Base-by-base conservation (phyloP, 2,888 invertebrate species). In the Drosophila atroscutellata region DNA sequence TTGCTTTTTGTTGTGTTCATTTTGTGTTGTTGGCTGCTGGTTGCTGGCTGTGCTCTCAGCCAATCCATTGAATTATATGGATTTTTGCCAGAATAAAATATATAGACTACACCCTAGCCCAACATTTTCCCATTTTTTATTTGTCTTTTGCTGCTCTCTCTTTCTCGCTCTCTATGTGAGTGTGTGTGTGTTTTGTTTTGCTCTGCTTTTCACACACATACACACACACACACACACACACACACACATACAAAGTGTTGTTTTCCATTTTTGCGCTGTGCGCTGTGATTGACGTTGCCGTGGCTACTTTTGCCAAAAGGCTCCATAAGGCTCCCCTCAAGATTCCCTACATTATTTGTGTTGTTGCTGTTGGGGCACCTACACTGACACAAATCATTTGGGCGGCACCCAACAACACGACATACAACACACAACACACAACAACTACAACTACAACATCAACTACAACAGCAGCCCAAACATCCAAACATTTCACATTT, bases 301-400 rank as follows among this genome's bases (percentile, higher is more conserved):
- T 84, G 81, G 79, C 76, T 79, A 79, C 79, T 72, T 60, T 62
- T 62, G 50, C 61, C 75, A 54, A 74, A 63, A 67, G 73, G 71
- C 64, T 70, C 56, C 77, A 50, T 37, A 51, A 52, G 65, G 62
- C 63, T 39, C 56, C 75, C 68, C 75, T 72, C 64, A 81, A 80
- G 82, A 70, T 54, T 63, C 68, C 49, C 37, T 9, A 55, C 28
- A 28, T 26, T 60, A 20, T 30, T 61, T 52, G 34, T 71, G 49
- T 28, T 72, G 64, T 57, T 62, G 36, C 18, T 74, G 75, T 51
- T 69, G 64, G 66, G 74, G 80, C 76, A 80, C 75, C 72, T 72
- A 80, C 67, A 69, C 78, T 81, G 77, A 87, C 86, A 86, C 89
- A 91, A 92, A 92, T 91, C 91, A 92, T 91, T 88, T 91, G 92